Percentiles rank a stretch among this genome's conserved stretches.
These are phyloP conservation scores for Drosophila peninsularis DNA, from an alignment of 2,888 invertebrate genomes.

Conservation along the genomic window DNA sequence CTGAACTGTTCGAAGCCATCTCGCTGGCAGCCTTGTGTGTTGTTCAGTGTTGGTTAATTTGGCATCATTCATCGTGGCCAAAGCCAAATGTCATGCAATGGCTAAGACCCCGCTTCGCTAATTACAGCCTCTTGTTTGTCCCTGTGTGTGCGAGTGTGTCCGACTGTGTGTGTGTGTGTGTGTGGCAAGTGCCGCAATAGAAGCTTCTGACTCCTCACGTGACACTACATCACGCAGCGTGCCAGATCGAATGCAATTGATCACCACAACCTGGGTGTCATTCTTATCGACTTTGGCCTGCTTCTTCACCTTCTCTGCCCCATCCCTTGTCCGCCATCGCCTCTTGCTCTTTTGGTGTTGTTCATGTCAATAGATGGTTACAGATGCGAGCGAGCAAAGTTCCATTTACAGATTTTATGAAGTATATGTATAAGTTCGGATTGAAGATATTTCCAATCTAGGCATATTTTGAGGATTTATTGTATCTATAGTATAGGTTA, in stretches of 20 bases:
- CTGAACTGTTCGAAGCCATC: slow-evolving; percentile 18
- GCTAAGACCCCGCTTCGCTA: slow-evolving; percentile 57
- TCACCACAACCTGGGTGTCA: slow-evolving; percentile 41
- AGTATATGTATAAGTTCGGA: background rate
- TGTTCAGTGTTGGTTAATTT: slow-evolving; percentile 53
- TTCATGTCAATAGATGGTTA: background rate
- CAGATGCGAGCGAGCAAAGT: background rate
- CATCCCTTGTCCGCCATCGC: background rate
- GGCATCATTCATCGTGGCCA: slow-evolving; percentile 74
- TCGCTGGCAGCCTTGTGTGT: slow-evolving; percentile 14
- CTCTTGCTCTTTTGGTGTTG: background rate
- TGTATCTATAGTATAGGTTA: background rate
- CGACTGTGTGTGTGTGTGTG: slow-evolving; percentile 6
- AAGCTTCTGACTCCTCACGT: slow-evolving; percentile 52
- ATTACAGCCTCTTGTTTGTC: slow-evolving; percentile 67
- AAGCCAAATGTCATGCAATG: slow-evolving; percentile 72
- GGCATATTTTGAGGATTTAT: background rate
- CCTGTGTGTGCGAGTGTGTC: background rate
- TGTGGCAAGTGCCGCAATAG: slow-evolving; percentile 34
- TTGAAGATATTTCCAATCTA: background rate
- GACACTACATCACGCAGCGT: slow-evolving; percentile 58
- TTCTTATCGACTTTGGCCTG: slow-evolving; percentile 25
- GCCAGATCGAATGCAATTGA: slow-evolving; percentile 61
- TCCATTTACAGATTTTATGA: slow-evolving; percentile 8
- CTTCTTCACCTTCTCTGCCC: background rate